Evolutionary conservation across 2,888 invertebrate species (phyloP).

Genomic region (Leucoptera coffeella): DNA sequence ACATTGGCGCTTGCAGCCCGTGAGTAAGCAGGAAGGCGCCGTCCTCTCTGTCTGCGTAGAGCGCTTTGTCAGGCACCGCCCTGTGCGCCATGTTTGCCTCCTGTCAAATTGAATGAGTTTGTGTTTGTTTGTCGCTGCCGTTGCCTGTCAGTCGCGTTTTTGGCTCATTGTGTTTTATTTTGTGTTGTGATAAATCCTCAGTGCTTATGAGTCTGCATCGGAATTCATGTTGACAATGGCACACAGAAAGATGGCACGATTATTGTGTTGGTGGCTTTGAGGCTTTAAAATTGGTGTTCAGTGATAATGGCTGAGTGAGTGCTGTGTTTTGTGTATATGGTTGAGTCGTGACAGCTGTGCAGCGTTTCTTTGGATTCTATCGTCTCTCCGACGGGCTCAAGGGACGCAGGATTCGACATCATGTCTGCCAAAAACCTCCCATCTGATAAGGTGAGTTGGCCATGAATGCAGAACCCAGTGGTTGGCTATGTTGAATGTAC

Average conservation of each 20-base stretch:
- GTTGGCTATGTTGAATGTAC: slow-evolving; percentile 11
- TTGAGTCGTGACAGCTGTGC: slow-evolving; percentile 41
- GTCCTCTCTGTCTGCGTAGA: no score
- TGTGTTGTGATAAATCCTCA: slow-evolving; percentile 48
- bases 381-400: slow-evolving; percentile 14
- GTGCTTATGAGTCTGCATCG: slow-evolving; percentile 50
- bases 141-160: slow-evolving; percentile 45
- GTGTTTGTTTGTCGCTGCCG: no score
- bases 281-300: slow-evolving; percentile 40
- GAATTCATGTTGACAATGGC: slow-evolving; percentile 45
- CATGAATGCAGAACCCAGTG: slow-evolving; percentile 21
- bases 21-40: no score
- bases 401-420: slow-evolving; percentile 45
- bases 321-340: slow-evolving; percentile 50
- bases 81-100: no score
- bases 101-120: no score
- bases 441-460: slow-evolving; percentile 71
- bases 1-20: no score
- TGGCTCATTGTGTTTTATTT: slow-evolving; percentile 53
- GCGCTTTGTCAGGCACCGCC: no score
- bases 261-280: slow-evolving; percentile 46
- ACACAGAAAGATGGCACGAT: slow-evolving; percentile 44
- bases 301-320: slow-evolving; percentile 52
- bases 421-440: slow-evolving; percentile 79
- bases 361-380: slow-evolving; percentile 48